Conservation (phyloP, 2,113 vertebrate species). For the Barnardius zonarius region DNA sequence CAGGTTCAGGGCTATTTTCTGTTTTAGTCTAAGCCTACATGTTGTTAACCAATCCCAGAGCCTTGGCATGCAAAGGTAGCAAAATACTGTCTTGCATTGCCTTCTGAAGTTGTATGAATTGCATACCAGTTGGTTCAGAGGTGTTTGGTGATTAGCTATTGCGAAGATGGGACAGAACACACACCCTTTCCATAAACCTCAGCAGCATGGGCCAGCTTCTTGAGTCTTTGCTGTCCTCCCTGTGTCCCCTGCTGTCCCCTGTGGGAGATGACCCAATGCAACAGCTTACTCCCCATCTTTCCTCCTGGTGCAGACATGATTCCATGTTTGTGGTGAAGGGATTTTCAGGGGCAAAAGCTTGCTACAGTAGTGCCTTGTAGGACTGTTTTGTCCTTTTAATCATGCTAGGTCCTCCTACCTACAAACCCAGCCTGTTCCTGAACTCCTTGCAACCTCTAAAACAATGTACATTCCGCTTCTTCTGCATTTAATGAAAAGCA, state of each 20-base stretch:
- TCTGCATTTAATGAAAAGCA: not conserved
- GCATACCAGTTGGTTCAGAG: rapidly evolving
- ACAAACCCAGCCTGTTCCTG: not conserved
- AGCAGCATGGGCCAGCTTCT: not conserved
- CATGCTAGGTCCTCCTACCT: not conserved
- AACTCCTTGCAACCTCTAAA: not conserved
- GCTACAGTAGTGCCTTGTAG: not conserved
- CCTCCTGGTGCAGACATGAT: not conserved
- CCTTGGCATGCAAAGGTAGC: not conserved
- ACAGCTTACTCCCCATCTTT: not conserved
- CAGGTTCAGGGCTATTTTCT: not conserved
- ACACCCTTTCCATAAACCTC: not conserved
- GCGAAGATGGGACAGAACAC: not conserved
- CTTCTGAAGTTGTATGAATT: not conserved
- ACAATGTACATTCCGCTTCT: not conserved
- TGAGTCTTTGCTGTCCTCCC: not conserved
- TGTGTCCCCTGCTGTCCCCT: rapidly evolving
- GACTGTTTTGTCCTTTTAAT: not conserved
- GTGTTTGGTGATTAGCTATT: not conserved
- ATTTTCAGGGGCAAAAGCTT: not conserved
- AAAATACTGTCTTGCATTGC: not conserved
- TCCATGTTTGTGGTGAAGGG: not conserved
- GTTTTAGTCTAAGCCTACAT: not conserved
- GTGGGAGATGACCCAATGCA: not conserved
- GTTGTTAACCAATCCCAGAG: not conserved